Base-by-base conservation (phyloP, 2,888 invertebrate species). In the Aleiodes alternator region DNA sequence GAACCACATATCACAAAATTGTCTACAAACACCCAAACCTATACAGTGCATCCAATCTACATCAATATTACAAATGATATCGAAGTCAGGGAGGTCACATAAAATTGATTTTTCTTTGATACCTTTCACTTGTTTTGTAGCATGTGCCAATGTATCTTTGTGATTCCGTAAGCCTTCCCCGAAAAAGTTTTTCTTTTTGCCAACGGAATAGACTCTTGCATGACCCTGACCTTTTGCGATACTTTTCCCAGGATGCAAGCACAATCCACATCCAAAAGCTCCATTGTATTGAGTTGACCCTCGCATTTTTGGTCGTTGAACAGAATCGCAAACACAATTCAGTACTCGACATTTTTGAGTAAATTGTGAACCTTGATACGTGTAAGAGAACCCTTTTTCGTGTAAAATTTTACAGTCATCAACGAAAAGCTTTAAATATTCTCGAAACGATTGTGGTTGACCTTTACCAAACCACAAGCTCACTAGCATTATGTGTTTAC, bases 31-130 rank as follows among this genome's bases (percentile, higher is more conserved):
- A 3, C 57, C 57, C 7, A 57, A 29, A 3, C 11, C 31, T 12
- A 57, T 31, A 7, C 23, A 29, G 12, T 57, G 57, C 57, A 57
- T 57, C 57, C 57, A 57, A n/a, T 57, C 57, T 12, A 34, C 12
- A 7, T 12, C 11, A 4, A 61, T 34, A 12, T 43, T 6, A n/a
- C 38, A 3, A 3, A 61, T 61, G 8, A 61, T 61, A 43, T 61
- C 43, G 31, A 57, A 57, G 11, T 31, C 57, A 12, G 29, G 31
- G 11, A 57, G 11, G 31, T 57, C 57, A 57, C 11, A 57, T 12
- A 57, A 12, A 29, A 31, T 31, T 3, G 31, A 29, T 31, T 23
- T n/a, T n/a, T n/a, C n/a, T n/a, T n/a, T n/a, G n/a, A n/a, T n/a
- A n/a, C n/a, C n/a, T n/a, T n/a, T n/a, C 7, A 9, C 12, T n/a